Conservation (phyloP, 2,113 vertebrate genomes). For the Ptychochromis oligacanthus region DNA sequence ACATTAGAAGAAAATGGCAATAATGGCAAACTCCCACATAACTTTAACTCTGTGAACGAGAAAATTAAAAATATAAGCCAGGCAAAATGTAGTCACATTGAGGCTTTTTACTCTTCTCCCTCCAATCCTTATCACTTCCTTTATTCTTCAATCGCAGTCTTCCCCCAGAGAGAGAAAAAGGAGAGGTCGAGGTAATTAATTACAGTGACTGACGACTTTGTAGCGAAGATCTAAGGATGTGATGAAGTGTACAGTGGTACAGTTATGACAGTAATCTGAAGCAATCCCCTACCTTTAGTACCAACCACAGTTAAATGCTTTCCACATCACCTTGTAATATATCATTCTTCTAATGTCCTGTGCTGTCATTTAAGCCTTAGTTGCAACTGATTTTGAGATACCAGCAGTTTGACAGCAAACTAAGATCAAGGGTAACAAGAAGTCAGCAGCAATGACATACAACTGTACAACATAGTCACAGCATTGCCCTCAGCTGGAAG, state of each 20-base stretch:
- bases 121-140: constrained; percentile 18
- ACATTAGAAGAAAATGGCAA: background rate
- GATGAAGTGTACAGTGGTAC: constrained; percentile 50
- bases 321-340: constrained; percentile 14
- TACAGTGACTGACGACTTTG: constrained; percentile 62
- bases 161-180: constrained; percentile 29
- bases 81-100: constrained; percentile 4
- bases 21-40: background rate
- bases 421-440: constrained; percentile 18
- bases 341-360: constrained; percentile 14
- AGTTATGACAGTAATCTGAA: constrained; percentile 64
- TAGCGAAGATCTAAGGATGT: constrained; percentile 49
- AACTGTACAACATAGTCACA: background rate
- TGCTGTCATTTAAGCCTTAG: background rate
- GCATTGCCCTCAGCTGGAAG: background rate
- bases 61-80: background rate
- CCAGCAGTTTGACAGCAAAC: background rate
- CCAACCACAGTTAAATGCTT: constrained; percentile 29
- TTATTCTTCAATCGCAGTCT: constrained; percentile 25
- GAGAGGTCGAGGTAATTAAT: constrained; percentile 62
- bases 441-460: background rate
- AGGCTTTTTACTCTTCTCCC: constrained; percentile 1
- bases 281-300: constrained; percentile 37
- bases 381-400: background rate
- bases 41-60: background rate